Evolutionary conservation across 2,113 vertebrate genomes (phyloP), one percentile per base, ranked within the genome.

Genomic region (Physeter macrocephalus): DNA sequence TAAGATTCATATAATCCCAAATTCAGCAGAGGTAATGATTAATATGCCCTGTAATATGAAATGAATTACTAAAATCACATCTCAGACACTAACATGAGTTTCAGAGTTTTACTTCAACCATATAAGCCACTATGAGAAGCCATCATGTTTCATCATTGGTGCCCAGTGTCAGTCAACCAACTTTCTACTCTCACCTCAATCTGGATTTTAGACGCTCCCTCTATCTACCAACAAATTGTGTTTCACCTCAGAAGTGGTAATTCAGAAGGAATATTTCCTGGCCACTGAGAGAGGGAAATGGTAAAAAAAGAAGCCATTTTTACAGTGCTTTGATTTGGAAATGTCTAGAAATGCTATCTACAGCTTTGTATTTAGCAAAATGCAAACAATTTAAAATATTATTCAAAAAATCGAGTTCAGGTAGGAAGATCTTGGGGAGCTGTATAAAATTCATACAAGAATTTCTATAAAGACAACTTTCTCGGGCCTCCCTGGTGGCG

Each of bases 31-130:
- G 77, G 52, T 69, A 77, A n/a, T 8, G 29, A 43, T 14, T 49
- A 67, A 18, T 59, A 90, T 10, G 39, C 12, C 14, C 15, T 78
- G 17, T 67, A 54, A n/a, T 74, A 7, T 43, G 49, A 93, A 92
- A 46, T 20, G 36, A 82, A 39, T 49, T 36, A 62, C 10, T 49
- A 52, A 90, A 96, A 54, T 82, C 18, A 0, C 36, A 64, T 57
- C 61, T 86, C 27, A 96, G 61, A 81, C 59, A 90, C 8, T 29
- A 77, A 75, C 15, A 49, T 39, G 69, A 92, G 52, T 67, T 93
- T 95, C 64, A 88, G 86, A 82, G 90, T 39, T 93, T 92, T 75
- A 88, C 23, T 87, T 90, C 88, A 95, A 67, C 21, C 72, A 82
- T 39, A 52, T 84, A 93, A 71, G 36, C 13, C 62, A 78, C 4